Conservation (phyloP, 1,140 invertebrate genomes). For the Chymomyza costata region DNA sequence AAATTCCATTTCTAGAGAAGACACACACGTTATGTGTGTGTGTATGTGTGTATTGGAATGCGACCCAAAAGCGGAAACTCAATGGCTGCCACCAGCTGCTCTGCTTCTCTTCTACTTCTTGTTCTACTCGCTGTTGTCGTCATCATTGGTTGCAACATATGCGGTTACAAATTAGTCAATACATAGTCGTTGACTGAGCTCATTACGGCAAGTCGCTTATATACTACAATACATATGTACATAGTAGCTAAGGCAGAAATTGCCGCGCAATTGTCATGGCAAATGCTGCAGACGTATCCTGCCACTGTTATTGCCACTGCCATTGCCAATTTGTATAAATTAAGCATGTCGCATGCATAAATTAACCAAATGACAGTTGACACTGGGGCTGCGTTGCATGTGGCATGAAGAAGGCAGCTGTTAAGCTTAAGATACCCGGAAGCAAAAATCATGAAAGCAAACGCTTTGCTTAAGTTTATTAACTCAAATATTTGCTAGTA, state of each 20-base stretch:
- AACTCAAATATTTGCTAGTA: no score
- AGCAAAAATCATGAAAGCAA: no score
- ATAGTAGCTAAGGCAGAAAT: no score
- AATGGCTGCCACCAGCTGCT: slow-evolving; percentile 17
- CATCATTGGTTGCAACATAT: slow-evolving; percentile 53
- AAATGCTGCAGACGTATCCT: not conserved
- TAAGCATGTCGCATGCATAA: slow-evolving; percentile 49
- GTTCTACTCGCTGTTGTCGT: not conserved
- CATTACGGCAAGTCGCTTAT: slow-evolving; percentile 40
- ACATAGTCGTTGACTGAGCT: slow-evolving; percentile 47
- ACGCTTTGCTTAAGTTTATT: no score
- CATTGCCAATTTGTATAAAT: slow-evolving; percentile 61
- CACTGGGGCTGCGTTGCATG: no score
- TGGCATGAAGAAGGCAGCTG: no score
- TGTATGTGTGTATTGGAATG: slow-evolving; percentile 33
- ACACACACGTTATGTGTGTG: slow-evolving; percentile 23
- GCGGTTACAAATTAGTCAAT: slow-evolving; percentile 69
- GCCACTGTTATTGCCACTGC: slow-evolving; percentile 20
- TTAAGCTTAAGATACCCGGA: no score
- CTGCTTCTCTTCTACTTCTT: no score
- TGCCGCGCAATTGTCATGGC: not conserved
- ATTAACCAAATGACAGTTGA: slow-evolving; percentile 21
- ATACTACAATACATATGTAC: no score
- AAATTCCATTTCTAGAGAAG: slow-evolving; percentile 64
- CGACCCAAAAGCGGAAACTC: slow-evolving; percentile 17